Percentiles rank a stretch among this genome's conserved stretches.
These are phyloP conservation scores for Mechanitis mazaeus DNA, from an alignment of 2,888 invertebrate species.

Conservation along the genomic window DNA sequence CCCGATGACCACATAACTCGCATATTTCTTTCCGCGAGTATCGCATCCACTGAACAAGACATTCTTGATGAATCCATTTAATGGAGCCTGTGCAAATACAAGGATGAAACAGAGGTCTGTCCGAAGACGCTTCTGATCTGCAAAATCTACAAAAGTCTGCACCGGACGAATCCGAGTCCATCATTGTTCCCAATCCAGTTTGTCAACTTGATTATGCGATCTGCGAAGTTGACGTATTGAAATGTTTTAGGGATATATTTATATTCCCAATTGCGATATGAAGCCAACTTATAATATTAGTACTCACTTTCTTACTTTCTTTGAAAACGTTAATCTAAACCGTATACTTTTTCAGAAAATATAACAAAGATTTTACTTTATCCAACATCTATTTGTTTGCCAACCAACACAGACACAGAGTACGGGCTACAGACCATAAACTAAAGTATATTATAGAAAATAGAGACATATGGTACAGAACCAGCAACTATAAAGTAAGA, in stretches of 20 bases:
- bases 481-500: no score
- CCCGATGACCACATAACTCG: slow-evolving; percentile 97
- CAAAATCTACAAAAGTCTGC: slow-evolving; percentile 98
- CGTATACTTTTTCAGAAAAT: slow-evolving; percentile 37
- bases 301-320: slow-evolving; percentile 39
- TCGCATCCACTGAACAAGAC: slow-evolving; percentile 98
- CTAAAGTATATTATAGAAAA: no score
- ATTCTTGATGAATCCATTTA: slow-evolving; percentile 99
- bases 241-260: slow-evolving; percentile 5
- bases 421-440: no score
- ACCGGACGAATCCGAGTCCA: slow-evolving; percentile 74
- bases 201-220: slow-evolving; percentile 54
- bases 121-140: slow-evolving; percentile 93
- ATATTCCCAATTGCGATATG: slow-evolving; percentile 10
- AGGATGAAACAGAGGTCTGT: slow-evolving; percentile 97
- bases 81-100: slow-evolving; percentile 99
- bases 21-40: slow-evolving; percentile 99
- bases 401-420: slow-evolving; percentile 14
- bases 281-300: slow-evolving; percentile 11
- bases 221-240: slow-evolving; percentile 46
- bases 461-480: no score
- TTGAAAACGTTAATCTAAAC: slow-evolving; percentile 40
- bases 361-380: slow-evolving; percentile 24
- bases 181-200: slow-evolving; percentile 68
- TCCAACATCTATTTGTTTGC: slow-evolving; percentile 23